Conservation (phyloP, 1,140 invertebrate genomes). For the Hyphantria cunea region DNA sequence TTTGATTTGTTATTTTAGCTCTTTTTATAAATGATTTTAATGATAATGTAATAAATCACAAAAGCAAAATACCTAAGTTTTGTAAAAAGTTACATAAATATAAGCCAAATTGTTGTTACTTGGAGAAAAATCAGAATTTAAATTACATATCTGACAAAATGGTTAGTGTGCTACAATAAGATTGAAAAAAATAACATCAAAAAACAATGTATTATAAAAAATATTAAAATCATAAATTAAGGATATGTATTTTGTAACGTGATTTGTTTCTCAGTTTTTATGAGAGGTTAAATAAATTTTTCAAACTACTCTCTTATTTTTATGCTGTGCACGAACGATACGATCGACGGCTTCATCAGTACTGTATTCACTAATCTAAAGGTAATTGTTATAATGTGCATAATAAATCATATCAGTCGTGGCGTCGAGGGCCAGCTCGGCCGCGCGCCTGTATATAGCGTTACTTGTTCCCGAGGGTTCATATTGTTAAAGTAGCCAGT, state of each 20-base stretch:
- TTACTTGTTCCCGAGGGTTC: conserved; percentile 62
- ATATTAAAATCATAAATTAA: conserved; percentile 77
- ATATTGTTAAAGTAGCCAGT: conserved; percentile 76
- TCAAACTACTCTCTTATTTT: conserved; percentile 62
- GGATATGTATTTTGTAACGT: conserved; percentile 80
- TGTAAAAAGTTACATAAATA: conserved; percentile 59
- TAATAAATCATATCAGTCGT: conserved; percentile 65
- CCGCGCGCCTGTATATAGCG: conserved; percentile 47
- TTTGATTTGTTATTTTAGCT: conserved; percentile 48
- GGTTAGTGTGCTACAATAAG: conserved; percentile 81
- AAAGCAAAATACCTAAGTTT: conserved; percentile 54
- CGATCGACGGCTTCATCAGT: conserved; percentile 52
- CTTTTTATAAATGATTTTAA: conserved; percentile 57
- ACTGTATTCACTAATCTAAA: conserved; percentile 46
- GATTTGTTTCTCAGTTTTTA: conserved; percentile 75
- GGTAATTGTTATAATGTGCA: conserved; percentile 70
- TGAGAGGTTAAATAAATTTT: conserved; percentile 70
- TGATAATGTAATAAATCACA: conserved; percentile 55
- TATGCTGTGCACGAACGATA: conserved; percentile 76
- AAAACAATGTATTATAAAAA: conserved; percentile 79
- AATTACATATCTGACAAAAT: conserved; percentile 81
- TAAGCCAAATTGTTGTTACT: conserved; percentile 77
- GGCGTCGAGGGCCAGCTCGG: conserved; percentile 20
- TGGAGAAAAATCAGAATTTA: conserved; percentile 81
- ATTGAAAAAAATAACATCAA: conserved; percentile 70